Evolutionary conservation across 35 echinoderm and acorn worm genomes (phyloP).

Genomic region (Ophiothrix spiculata): DNA sequence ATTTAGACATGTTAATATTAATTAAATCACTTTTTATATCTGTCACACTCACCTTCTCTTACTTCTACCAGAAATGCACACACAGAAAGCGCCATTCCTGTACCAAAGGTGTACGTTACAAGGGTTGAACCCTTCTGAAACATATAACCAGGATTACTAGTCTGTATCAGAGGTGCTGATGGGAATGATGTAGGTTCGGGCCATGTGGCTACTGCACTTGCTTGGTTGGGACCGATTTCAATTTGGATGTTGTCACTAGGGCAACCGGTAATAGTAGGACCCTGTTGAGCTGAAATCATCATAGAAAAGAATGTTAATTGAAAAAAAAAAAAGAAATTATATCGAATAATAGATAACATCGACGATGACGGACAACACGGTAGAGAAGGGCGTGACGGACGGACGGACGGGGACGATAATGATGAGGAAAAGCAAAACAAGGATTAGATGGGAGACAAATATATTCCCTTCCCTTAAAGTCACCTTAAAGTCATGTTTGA

Average conservation of each 20-base stretch:
- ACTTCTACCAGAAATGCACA: neutral
- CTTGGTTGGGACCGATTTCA: neutral
- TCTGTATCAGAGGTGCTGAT: neutral
- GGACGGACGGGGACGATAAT: too few species aligned
- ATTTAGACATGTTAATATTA: too few species aligned
- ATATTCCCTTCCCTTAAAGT: neutral
- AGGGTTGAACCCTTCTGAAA: neutral
- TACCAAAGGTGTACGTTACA: neutral
- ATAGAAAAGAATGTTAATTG: neutral
- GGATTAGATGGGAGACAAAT: neutral
- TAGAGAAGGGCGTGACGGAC: too few species aligned
- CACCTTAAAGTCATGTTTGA: neutral
- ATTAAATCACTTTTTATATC: too few species aligned
- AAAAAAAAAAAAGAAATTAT: too few species aligned
- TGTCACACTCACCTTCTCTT: neutral
- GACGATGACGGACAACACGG: too few species aligned
- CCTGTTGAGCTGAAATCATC: neutral
- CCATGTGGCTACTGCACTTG: neutral
- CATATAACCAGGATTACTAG: neutral
- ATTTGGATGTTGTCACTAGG: neutral
- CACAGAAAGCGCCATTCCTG: neutral
- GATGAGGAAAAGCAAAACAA: too few species aligned
- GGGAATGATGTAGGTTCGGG: neutral
- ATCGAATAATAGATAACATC: too few species aligned
- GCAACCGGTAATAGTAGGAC: neutral